Base-by-base conservation (phyloP, 2,797 vertebrate species). In the Setipinna tenuifilis region DNA sequence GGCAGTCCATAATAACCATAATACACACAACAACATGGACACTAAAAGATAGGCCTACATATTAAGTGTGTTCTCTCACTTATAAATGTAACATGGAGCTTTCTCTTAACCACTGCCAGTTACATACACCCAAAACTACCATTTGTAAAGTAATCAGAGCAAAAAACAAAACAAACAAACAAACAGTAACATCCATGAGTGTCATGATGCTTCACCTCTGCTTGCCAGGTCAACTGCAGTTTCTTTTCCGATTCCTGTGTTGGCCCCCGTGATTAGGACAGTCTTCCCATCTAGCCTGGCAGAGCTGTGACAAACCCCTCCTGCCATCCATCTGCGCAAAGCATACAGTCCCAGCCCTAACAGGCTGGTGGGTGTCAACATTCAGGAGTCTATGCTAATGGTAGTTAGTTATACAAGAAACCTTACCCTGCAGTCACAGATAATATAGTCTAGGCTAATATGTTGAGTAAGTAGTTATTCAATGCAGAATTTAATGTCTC, bases 201-300 rank as follows among this genome's bases (percentile, higher is more conserved):
- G 28, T 0, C n/a, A 11, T n/a, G n/a, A 71, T 71, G 2, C 25
- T 88, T 81, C 59, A 92, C 93, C 92, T 82, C 92, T 92, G 83
- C 75, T 84, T 21, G 92, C 93, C 84, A 94, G 25, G 83, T 93
- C 92, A 59, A 91, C 85, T 7, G 93, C 92, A 0, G 92, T 92
- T 87, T 93, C 92, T 88, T 93, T 94, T 57, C 94, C 93, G 10
- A 94, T 94, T 44, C 93, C 93, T 25, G 93, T 92, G 89, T 94
- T 93, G 83, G 89, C 91, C 28, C 94, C 92, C 0, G 93, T 93
- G 82, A 94, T 92, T 83, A 94, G 83, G 35, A 93, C 88, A 0
- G 91, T 93, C 82, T 94, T 93, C 75, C 92, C 92, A 25, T 91
- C 90, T 82, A 94, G 35, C 0, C 85, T 21, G 14, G 87, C 90